phyloP scores from a whole-genome alignment of 2,888 invertebrate species.

The Polylopha cassiicola region DNA sequence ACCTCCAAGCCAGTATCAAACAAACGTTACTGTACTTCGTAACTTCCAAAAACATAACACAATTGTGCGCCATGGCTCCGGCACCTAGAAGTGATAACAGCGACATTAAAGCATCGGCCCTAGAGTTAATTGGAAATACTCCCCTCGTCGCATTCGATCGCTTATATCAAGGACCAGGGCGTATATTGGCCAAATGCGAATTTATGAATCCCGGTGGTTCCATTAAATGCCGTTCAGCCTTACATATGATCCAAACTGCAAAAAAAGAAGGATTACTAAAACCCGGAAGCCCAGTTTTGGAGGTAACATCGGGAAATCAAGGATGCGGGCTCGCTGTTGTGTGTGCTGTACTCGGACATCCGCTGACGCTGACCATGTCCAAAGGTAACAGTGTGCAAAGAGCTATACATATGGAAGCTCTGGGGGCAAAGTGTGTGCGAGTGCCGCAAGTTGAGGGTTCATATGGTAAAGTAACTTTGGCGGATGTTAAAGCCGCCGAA shows the following conservation, averaged over 20 bases:
- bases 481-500: slow-evolving; percentile 61
- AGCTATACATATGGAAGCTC: slow-evolving; percentile 68
- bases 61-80: slow-evolving; percentile 31
- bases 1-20: slow-evolving; percentile 5
- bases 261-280: slow-evolving; percentile 46
- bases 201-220: slow-evolving; percentile 71
- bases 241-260: slow-evolving; percentile 59
- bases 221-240: slow-evolving; percentile 62
- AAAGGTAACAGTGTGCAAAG: slow-evolving; percentile 64
- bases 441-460: slow-evolving; percentile 67
- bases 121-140: slow-evolving; percentile 67
- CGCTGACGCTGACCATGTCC: slow-evolving; percentile 64
- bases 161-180: slow-evolving; percentile 58
- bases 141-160: slow-evolving; percentile 68
- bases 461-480: slow-evolving; percentile 62
- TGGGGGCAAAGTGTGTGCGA: slow-evolving; percentile 60
- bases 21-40: slow-evolving; percentile 1
- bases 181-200: slow-evolving; percentile 68
- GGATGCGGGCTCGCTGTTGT: slow-evolving; percentile 68
- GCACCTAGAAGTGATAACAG: slow-evolving; percentile 35
- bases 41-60: slow-evolving; percentile 22
- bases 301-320: slow-evolving; percentile 68
- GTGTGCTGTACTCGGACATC: slow-evolving; percentile 62
- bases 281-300: slow-evolving; percentile 55
- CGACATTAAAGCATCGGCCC: slow-evolving; percentile 62